Evolutionary conservation across 2,113 vertebrate species (phyloP), one percentile per base, ranked within the genome.

Genomic region (Tichodroma muraria): DNA sequence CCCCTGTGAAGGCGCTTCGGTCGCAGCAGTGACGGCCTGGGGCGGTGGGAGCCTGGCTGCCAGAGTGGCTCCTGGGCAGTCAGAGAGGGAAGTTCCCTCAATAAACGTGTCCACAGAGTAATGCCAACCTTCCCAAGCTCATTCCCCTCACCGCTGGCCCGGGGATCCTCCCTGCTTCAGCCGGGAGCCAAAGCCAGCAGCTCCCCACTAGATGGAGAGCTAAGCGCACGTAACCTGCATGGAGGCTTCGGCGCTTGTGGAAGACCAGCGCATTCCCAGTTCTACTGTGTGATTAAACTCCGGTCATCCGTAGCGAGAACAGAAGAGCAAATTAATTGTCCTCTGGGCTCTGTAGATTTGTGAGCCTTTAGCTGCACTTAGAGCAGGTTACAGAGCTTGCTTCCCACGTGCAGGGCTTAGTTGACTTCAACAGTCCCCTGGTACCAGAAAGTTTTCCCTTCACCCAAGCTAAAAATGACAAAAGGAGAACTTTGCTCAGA

Each of bases 61-160:
- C 40, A 11, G 12, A 28, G 70, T 3, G 25, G 49, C 56, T 40
- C 35, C 47, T 11, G 65, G 13, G 10, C 11, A 5, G 4, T 16
- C 52, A 4, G 15, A n/a, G 23, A 12, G 52, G 19, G 6, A 44
- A 6, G 19, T 38, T 63, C 14, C 28, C n/a, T n/a, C 8, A 24
- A 5, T 6, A 21, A 54, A 28, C 2, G 3, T 0, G 42, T 11
- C 42, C 6, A 4, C 3, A 9, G 30, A 28, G 28, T 47, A 31
- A 16, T 8, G 53, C 44, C 47, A 33, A 4, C 9, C 5, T 3
- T 12, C 10, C 24, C 2, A 17, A 20, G 15, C 15, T 25, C 31
- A 1, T 0, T 0, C 7, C 15, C 6, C 6, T 0, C n/a, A n/a
- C n/a, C 38, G 27, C 49, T 15, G 53, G 22, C 10, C 18, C 0